These are phyloP conservation scores for Eristalis arbustorum DNA, from an alignment of 2,888 invertebrate species.

Conservation along the genomic window DNA sequence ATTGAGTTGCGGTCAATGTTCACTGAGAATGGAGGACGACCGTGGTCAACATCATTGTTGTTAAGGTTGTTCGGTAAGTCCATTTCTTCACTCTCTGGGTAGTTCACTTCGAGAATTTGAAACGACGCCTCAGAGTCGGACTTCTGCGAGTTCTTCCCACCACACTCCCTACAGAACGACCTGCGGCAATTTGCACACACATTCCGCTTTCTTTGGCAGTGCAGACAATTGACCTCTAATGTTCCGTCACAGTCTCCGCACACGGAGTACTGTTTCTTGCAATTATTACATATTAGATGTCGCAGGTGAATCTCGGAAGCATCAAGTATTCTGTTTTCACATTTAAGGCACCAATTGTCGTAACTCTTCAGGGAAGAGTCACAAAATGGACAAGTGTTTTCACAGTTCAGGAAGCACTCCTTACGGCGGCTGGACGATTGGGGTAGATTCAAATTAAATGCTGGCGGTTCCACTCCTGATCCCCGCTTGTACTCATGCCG, in stretches of 20 bases:
- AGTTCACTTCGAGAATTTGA: slow-evolving; percentile 69
- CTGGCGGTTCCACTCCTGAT: slow-evolving; percentile 65
- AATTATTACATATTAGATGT: slow-evolving; percentile 75
- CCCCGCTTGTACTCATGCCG: slow-evolving; percentile 76
- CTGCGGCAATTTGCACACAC: slow-evolving; percentile 77
- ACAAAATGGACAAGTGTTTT: slow-evolving; percentile 77
- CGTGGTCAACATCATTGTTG: slow-evolving; percentile 22
- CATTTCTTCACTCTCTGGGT: slow-evolving; percentile 71
- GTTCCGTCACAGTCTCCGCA: slow-evolving; percentile 75
- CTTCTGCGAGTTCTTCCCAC: slow-evolving; percentile 72
- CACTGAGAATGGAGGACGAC: slow-evolving; percentile 73
- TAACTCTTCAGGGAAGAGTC: slow-evolving; percentile 76
- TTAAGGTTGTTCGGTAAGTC: slow-evolving; percentile 54
- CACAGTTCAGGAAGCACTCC: slow-evolving; percentile 77
- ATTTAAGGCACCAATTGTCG: slow-evolving; percentile 77
- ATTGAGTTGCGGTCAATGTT: slow-evolving; percentile 77
- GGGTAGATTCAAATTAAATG: slow-evolving; percentile 74
- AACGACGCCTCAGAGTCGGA: slow-evolving; percentile 69
- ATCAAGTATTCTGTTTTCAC: slow-evolving; percentile 74
- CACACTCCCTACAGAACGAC: slow-evolving; percentile 76
- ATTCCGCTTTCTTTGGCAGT: slow-evolving; percentile 77
- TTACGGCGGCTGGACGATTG: slow-evolving; percentile 64
- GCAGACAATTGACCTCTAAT: slow-evolving; percentile 73
- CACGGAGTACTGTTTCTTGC: slow-evolving; percentile 76
- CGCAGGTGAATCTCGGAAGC: slow-evolving; percentile 30